phyloP scores from a whole-genome alignment of 2,113 vertebrate species.

The Malurus elegans region DNA sequence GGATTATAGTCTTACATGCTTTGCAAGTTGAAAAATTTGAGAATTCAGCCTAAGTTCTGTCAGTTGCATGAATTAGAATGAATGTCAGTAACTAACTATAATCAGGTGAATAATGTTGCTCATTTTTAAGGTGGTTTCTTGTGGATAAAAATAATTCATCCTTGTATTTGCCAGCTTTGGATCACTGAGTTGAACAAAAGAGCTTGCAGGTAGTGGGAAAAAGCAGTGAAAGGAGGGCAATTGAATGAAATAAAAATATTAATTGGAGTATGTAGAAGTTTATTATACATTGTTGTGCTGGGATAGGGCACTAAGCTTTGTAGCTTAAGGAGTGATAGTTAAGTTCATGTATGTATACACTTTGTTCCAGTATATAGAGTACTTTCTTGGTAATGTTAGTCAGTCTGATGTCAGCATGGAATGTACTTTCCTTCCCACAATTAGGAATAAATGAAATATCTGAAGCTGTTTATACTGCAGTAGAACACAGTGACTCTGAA shows the following conservation, averaged over 20 bases:
- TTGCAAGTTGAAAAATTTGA: background rate
- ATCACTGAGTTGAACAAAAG: background rate
- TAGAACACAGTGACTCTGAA: conserved; percentile 93
- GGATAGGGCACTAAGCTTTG: background rate
- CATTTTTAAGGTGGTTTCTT: background rate
- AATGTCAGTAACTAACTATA: background rate
- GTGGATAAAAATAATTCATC: background rate
- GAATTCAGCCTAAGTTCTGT: background rate
- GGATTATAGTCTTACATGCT: background rate
- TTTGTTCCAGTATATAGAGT: background rate
- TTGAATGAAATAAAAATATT: background rate
- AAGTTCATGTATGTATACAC: background rate
- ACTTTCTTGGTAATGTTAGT: background rate
- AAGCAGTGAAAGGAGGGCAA: background rate
- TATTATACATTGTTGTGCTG: background rate
- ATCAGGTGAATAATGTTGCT: background rate
- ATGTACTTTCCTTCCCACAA: conserved; percentile 49
- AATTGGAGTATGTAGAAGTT: background rate
- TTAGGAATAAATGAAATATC: conserved; percentile 96
- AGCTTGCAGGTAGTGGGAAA: background rate
- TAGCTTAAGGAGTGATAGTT: background rate
- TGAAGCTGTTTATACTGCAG: conserved; percentile 90
- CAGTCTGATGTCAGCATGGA: conserved; percentile 28
- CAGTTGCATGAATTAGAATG: background rate
- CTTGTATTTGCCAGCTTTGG: background rate